Conservation (phyloP, 1,140 invertebrate genomes). For the Hylaeus anthracinus region DNA sequence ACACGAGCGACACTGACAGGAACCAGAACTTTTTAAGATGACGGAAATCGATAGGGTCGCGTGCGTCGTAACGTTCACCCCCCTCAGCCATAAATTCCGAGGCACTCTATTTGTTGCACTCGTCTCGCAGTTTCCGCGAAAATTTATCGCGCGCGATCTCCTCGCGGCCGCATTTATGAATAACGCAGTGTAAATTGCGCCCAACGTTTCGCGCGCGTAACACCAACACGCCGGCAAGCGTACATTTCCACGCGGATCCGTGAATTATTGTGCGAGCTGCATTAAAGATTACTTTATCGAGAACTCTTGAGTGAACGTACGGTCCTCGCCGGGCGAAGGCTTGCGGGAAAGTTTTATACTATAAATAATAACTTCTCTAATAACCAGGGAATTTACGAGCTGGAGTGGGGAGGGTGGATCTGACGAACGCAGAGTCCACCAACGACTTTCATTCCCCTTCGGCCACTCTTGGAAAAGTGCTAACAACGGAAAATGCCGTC, state of each 20-base stretch:
- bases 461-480: not conserved
- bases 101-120: not conserved
- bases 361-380: constrained; percentile 12
- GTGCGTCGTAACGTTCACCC: not conserved
- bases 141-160: constrained; percentile 13
- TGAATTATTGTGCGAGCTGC: not conserved
- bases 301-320: not conserved
- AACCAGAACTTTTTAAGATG: not conserved
- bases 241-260: not conserved
- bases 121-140: not conserved
- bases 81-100: not conserved
- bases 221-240: not conserved
- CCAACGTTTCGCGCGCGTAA: not conserved
- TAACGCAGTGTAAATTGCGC: constrained; percentile 16
- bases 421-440: not conserved
- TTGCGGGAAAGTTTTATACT: not conserved
- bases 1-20: not conserved
- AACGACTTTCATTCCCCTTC: too few species aligned
- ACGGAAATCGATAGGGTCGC: not conserved
- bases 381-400: constrained; percentile 14
- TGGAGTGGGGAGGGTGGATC: not conserved
- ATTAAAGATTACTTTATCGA: constrained; percentile 5
- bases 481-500: constrained; percentile 8
- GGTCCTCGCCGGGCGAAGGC: not conserved
- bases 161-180: constrained; percentile 6